Base-by-base conservation (phyloP, 2,113 vertebrate species). In the Notarius lentiginosus region DNA sequence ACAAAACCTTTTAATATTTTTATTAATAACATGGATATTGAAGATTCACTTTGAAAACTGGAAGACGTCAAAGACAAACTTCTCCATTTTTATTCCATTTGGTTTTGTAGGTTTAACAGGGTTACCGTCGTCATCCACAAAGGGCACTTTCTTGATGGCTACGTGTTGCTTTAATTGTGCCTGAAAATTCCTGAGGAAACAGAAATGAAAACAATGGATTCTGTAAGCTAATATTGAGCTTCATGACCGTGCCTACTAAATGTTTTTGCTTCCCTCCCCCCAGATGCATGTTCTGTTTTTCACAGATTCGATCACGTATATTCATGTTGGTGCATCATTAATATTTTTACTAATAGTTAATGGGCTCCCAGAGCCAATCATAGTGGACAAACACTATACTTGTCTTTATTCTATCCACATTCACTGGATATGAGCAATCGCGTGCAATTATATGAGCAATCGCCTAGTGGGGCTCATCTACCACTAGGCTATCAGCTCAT, bases 31-130 rank as follows among this genome's bases (percentile, higher is more conserved):
- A 73, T 22, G 1, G 30, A 72, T 4, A 8, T 20, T 49, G 2
- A 41, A 51, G 80, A 94, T 94, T 94, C 87, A 99, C 98, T 95
- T 96, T 83, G 98, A 96, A 89, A 99, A 99, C 75, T 93, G 96
- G 92, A 99, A 97, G 89, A 98, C 97, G 17, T 99, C 98, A 92
- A 99, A 99, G 86, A 99, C 98, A 93, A 99, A 99, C 92, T 99
- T 99, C 95, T 99, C 98, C 98, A 99, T 96, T 95, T 99, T 99
- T 84, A 99, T 98, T 81, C 96, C 97, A 0, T 99, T 99, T 0
- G 98, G 95, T 89, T 95, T 93, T 80, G 90, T 93, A 0, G 98
- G 97, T 89, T 95, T 96, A 81, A 99, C 95, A 87, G 90, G 92
- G 81, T 95, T 95, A n/a, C 98, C 98, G 55, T 95, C 92, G 20